phyloP scores from a whole-genome alignment of 2,888 invertebrate genomes.

The Dolichopus griseipennis region DNA sequence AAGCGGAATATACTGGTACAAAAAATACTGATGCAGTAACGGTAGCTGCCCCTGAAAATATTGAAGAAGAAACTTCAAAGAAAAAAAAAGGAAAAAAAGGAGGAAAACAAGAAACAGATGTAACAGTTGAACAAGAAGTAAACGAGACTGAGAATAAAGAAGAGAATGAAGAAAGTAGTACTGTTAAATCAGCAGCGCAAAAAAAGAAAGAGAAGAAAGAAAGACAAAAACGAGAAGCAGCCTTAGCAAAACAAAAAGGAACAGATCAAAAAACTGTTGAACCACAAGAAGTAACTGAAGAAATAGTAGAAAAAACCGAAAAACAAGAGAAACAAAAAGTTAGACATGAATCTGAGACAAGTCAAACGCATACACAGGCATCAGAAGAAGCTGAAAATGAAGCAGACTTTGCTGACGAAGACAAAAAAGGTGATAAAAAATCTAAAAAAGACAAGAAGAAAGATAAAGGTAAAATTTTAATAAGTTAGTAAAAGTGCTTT shows the following conservation, averaged over 20 bases:
- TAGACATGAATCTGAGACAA: conserved; percentile 23
- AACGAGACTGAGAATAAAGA: conserved; percentile 41
- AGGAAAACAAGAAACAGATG: conserved; percentile 20
- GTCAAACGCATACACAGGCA: conserved; percentile 16
- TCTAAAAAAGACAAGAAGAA: conserved; percentile 29
- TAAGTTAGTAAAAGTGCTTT: background rate
- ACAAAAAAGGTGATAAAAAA: conserved; percentile 39
- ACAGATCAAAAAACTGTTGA: conserved; percentile 41
- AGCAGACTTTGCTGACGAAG: conserved; percentile 27
- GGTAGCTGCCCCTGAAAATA: conserved; percentile 29
- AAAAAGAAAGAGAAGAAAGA: conserved; percentile 87
- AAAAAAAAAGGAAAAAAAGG: conserved; percentile 30
- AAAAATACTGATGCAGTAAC: conserved; percentile 45
- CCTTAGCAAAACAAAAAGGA: conserved; percentile 38
- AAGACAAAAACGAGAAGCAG: conserved; percentile 62
- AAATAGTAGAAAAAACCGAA: conserved; percentile 45
- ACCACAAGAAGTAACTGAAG: conserved; percentile 26
- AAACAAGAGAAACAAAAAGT: conserved; percentile 30
- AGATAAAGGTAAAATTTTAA: conserved; percentile 21
- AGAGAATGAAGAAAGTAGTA: conserved; percentile 50
- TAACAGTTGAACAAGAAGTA: conserved; percentile 27
- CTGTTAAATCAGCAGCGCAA: conserved; percentile 73
- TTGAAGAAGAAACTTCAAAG: conserved; percentile 37
- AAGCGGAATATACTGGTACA: conserved; percentile 66
- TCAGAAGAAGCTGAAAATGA: conserved; percentile 25